These are phyloP conservation scores for Myopa testacea DNA, from an alignment of 2,888 invertebrate species.

Conservation along the genomic window DNA sequence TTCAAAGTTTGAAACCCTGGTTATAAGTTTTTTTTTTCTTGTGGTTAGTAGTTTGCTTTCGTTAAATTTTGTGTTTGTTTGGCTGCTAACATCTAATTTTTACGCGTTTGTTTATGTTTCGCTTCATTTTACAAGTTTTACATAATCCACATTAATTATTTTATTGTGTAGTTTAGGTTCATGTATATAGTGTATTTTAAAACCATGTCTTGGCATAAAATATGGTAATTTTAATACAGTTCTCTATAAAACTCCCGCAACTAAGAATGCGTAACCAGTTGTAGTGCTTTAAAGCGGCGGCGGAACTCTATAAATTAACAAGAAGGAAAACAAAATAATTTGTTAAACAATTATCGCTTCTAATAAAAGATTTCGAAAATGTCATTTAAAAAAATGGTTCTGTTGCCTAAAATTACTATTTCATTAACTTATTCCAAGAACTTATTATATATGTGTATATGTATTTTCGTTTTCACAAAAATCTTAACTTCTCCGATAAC, in stretches of 20 bases:
- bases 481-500: neutral
- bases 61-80: too few relatives aligned
- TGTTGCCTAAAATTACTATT: too few relatives aligned
- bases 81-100: too few relatives aligned
- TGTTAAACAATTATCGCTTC: neutral
- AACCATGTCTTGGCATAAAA: slow-evolving; percentile 53
- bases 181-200: neutral
- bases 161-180: slow-evolving; percentile 19
- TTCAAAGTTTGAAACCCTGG: neutral
- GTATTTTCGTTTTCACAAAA: neutral
- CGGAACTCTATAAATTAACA: too few relatives aligned
- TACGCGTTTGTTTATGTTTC: neutral
- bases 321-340: too few relatives aligned
- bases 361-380: too few relatives aligned
- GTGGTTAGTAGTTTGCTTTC: neutral
- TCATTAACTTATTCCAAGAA: too few relatives aligned
- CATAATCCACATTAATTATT: neutral
- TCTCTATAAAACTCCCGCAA: neutral
- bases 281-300: neutral
- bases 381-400: too few relatives aligned
- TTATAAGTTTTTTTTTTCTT: neutral
- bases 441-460: neutral
- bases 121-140: neutral
- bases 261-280: neutral
- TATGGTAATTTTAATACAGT: slow-evolving; percentile 48